Evolutionary conservation across 2,113 vertebrate species (phyloP).

Genomic region (Chitala chitala): DNA sequence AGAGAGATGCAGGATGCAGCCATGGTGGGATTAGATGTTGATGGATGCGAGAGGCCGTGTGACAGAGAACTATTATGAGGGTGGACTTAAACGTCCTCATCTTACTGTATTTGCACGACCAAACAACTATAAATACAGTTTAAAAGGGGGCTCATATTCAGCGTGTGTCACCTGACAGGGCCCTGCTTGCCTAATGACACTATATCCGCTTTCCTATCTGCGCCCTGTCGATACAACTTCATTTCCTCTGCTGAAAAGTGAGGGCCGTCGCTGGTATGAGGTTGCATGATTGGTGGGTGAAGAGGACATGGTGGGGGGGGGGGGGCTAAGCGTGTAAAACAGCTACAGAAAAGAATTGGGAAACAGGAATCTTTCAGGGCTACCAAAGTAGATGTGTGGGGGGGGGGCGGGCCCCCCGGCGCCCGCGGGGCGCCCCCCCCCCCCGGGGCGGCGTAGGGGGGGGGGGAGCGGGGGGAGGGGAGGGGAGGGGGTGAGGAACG

Average conservation of each 20-base stretch:
- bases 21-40: background rate
- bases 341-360: background rate
- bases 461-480: no score
- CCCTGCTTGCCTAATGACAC: background rate
- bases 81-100: background rate
- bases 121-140: background rate
- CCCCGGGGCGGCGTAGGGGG: no score
- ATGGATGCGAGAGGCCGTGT: background rate
- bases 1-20: slow-evolving; percentile 5
- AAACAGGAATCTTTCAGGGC: background rate
- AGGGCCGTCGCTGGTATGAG: no score
- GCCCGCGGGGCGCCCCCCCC: no score
- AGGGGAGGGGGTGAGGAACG: no score
- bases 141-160: background rate
- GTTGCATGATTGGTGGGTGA: no score
- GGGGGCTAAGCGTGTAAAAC: background rate
- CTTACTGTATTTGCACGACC: background rate
- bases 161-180: background rate
- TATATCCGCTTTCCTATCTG: background rate
- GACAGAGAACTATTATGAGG: background rate
- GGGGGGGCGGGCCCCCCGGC: no score
- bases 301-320: background rate
- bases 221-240: background rate
- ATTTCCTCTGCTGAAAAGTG: background rate
- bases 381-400: background rate